Evolutionary conservation across 2,888 invertebrate genomes (phyloP).

Genomic region (Aphodius sticticus): DNA sequence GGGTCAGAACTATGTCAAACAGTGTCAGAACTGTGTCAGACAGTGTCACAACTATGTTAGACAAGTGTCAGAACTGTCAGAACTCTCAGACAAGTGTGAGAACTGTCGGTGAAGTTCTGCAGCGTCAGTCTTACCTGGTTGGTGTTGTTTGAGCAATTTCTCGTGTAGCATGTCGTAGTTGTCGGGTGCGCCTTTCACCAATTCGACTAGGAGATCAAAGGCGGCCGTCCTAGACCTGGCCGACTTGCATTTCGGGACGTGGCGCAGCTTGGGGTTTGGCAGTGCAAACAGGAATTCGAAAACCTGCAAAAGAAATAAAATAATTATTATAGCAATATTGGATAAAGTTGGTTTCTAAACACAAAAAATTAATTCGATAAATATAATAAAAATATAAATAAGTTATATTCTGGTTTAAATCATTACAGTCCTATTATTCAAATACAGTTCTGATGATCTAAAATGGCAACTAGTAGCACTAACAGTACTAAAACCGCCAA

Average conservation of each 20-base stretch:
- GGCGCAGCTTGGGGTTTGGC: slow-evolving; percentile 83
- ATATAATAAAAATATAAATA: too few relatives aligned
- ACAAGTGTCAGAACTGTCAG: too few relatives aligned
- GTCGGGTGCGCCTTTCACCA: slow-evolving; percentile 83
- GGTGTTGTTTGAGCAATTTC: slow-evolving; percentile 86
- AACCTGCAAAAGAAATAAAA: slow-evolving; percentile 64
- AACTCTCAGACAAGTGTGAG: neutral
- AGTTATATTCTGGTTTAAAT: too few relatives aligned
- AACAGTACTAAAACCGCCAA: too few relatives aligned
- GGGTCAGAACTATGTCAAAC: too few relatives aligned
- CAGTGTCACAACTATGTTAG: neutral
- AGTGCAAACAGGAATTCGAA: slow-evolving; percentile 91
- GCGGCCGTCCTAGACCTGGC: slow-evolving; percentile 88
- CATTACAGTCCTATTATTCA: too few relatives aligned
- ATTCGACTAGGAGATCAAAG: slow-evolving; percentile 88
- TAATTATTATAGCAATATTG: too few relatives aligned
- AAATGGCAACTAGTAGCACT: too few relatives aligned
- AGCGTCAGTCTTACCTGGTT: slow-evolving; percentile 68
- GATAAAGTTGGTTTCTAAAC: too few relatives aligned
- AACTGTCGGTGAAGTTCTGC: neutral
- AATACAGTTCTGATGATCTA: too few relatives aligned
- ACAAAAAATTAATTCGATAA: too few relatives aligned
- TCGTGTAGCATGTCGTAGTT: slow-evolving; percentile 87
- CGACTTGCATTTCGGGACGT: slow-evolving; percentile 93
- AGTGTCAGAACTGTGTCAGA: slow-evolving; percentile 23